Evolutionary conservation across 2,113 vertebrate species (phyloP), one percentile per base, ranked within the genome.

Genomic region (Centropus unirufus): DNA sequence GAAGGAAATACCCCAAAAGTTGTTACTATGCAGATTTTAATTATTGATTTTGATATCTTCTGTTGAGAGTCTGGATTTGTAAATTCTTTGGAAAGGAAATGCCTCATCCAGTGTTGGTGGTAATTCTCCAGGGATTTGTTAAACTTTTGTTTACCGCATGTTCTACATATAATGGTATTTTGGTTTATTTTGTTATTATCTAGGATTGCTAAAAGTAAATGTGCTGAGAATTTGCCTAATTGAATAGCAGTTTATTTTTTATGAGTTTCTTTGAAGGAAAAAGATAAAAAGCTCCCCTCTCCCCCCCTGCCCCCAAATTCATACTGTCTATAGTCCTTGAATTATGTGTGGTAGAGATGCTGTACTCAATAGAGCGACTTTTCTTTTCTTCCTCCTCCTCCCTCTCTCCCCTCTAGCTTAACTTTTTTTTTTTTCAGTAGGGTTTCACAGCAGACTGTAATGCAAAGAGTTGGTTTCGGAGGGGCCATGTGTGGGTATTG

Each of bases 321-420:
- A 63, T 72, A 75, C 57, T 0, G 0, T 32, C 92, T 95, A 74
- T 81, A 92, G 92, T 95, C 76, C 59, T 96, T 76, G 17, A 84
- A 94, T 94, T 84, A 89, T 85, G 93, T 92, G 95, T 93, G 95
- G 58, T 93, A 85, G 88, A 92, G 89, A 91, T 95, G 82, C 74
- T 93, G 47, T 78, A 73, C 79, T 97, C 96, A 95, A 81, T 89
- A 91, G 93, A 96, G 59, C 1, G 5, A 83, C 62, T 89, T 92
- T 89, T 94, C 66, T 55, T 59, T 84, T 93, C 92, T 83, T 68
- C 22, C 20, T 79, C 29, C 17, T 17, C 40, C 26, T 51, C 11
- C 23, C 51, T 26, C 51, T 20, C 8, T 59, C 78, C 42, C 52
- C 27, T 30, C 58, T 49, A 62, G 62, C 72, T 85, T 39, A 2